Conservation (phyloP, 1,140 invertebrate genomes). For the Aphelinus certus region DNA sequence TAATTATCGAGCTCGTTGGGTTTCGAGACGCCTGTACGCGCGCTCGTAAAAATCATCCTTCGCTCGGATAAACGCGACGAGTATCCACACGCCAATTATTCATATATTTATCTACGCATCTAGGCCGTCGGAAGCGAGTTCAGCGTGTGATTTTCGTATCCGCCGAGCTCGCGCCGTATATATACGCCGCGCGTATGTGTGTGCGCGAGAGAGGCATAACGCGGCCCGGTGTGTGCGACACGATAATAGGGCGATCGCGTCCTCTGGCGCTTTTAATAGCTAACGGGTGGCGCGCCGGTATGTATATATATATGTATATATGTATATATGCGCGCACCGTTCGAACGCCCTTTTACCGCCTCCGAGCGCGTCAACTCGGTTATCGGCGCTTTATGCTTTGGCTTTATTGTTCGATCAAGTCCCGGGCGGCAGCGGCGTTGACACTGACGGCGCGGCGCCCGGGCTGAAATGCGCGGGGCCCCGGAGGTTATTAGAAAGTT, state of each 20-base stretch:
- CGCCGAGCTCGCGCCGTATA: too few relatives aligned
- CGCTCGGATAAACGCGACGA: too few relatives aligned
- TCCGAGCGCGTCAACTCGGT: constrained; percentile 21
- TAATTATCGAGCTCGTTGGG: constrained; percentile 25
- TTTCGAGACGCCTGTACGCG: too few relatives aligned
- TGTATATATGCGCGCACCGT: constrained; percentile 8
- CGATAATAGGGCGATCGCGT: constrained; percentile 28
- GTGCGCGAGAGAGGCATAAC: not conserved
- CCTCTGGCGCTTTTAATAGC: constrained; percentile 33
- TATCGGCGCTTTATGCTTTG: constrained; percentile 37
- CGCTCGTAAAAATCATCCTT: too few relatives aligned
- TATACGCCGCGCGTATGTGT: not conserved
- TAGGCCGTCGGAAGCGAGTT: too few relatives aligned
- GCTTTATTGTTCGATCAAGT: constrained; percentile 41
- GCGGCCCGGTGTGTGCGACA: not conserved
- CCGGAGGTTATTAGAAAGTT: constrained; percentile 37
- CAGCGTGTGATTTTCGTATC: too few relatives aligned
- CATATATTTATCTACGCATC: too few relatives aligned
- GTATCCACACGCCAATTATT: too few relatives aligned
- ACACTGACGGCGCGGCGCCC: not conserved
- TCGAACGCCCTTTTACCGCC: constrained; percentile 37
- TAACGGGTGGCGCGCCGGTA: constrained; percentile 15
- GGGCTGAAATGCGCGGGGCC: not conserved
- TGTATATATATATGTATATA: too few relatives aligned
- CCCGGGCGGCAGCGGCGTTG: constrained; percentile 18